A percentile compares a stretch with the other conserved stretches of the same genome.
Evolutionary conservation across 1,140 invertebrate species (phyloP).

Genomic region (Neuroterus valhalla): DNA sequence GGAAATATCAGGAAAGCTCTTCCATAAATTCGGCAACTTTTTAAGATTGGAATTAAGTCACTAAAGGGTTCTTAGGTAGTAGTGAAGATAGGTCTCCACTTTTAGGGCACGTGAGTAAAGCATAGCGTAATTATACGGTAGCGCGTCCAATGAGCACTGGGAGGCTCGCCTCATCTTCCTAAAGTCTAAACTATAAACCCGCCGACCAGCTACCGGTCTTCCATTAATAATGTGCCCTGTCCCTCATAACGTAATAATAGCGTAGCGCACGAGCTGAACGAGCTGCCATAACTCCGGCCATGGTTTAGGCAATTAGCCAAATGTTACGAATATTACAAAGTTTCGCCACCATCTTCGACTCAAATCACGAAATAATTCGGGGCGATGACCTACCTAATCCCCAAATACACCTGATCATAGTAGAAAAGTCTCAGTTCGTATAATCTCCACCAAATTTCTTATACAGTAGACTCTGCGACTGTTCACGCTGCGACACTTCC

Average conservation of each 20-base stretch:
- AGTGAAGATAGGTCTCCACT: constrained; percentile 50
- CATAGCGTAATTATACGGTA: constrained; percentile 73
- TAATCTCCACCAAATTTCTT: neutral
- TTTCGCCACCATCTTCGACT: constrained; percentile 19
- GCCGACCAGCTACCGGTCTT: constrained; percentile 71
- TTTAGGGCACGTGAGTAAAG: constrained; percentile 55
- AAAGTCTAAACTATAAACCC: constrained; percentile 71
- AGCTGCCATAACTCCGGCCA: constrained; percentile 65
- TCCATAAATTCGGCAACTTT: constrained; percentile 54
- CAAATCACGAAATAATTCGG: constrained; percentile 21
- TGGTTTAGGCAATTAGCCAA: constrained; percentile 60
- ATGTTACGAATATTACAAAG: constrained; percentile 50
- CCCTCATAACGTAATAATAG: constrained; percentile 70
- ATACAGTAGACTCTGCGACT: neutral
- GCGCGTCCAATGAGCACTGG: constrained; percentile 45
- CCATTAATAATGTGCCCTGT: constrained; percentile 69
- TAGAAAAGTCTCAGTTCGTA: neutral
- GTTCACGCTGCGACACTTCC: too few relatives aligned
- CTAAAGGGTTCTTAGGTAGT: constrained; percentile 43
- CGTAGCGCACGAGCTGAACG: constrained; percentile 54
- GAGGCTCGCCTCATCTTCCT: constrained; percentile 59
- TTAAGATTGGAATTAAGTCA: constrained; percentile 59
- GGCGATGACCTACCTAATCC: constrained; percentile 41
- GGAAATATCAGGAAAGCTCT: too few relatives aligned
- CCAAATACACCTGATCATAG: constrained; percentile 11